These are phyloP conservation scores for Cisticola juncidis DNA, from an alignment of 2,113 vertebrate species.

Conservation along the genomic window DNA sequence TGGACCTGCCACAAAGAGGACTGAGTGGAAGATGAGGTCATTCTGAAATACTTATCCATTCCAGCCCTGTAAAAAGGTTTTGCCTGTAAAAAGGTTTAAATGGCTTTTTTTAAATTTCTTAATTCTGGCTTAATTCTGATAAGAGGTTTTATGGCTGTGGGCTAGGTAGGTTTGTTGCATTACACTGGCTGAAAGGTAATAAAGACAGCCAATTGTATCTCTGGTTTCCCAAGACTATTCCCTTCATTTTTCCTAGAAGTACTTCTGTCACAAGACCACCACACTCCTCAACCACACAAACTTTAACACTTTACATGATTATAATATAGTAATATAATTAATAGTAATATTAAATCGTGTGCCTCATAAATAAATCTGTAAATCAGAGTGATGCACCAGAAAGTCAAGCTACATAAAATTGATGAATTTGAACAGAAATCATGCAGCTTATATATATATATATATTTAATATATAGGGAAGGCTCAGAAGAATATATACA, in stretches of 20 bases:
- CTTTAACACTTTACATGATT: not conserved
- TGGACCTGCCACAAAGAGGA: not conserved
- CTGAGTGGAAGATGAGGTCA: not conserved
- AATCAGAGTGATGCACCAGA: not conserved
- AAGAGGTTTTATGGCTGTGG: conserved; percentile 2
- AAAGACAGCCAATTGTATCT: not conserved
- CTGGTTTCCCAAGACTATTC: not conserved
- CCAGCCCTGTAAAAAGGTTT: not conserved
- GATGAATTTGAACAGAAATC: not conserved
- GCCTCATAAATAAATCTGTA: not conserved
- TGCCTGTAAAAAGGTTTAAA: conserved; percentile 9
- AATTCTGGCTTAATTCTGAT: not conserved
- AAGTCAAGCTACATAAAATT: conserved; percentile 7
- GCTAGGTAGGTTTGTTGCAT: not conserved
- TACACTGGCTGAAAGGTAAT: not conserved
- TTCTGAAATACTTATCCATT: not conserved
- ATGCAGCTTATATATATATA: not conserved
- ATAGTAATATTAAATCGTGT: not conserved
- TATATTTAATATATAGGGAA: not conserved
- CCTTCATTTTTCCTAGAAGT: not conserved
- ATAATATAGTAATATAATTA: not conserved
- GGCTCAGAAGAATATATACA: not conserved
- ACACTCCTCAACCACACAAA: not conserved
- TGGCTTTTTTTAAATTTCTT: not conserved
- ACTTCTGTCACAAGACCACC: not conserved